Percentiles rank a stretch among this genome's conserved stretches.
These are phyloP conservation scores for Agelastica alni DNA, from an alignment of 2,888 invertebrate species.

Conservation along the genomic window DNA sequence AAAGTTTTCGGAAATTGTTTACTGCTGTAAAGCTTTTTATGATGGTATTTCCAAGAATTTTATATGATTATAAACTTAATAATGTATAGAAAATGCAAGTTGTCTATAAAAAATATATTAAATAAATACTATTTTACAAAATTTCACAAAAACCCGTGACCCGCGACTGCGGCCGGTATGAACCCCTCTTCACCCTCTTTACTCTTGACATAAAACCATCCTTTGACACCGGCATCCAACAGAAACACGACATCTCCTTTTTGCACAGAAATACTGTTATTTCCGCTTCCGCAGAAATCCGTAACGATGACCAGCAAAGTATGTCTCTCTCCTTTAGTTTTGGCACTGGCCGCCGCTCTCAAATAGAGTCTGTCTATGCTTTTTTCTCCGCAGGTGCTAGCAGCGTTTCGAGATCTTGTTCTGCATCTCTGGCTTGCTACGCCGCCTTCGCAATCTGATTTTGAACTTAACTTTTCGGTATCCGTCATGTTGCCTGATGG, in stretches of 20 bases:
- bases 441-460: conserved; percentile 71
- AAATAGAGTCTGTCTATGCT: conserved; percentile 75
- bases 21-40: too few relatives aligned
- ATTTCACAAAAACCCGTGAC: conserved; percentile 73
- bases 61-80: too few relatives aligned
- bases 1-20: too few relatives aligned
- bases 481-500: conserved; percentile 83
- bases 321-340: conserved; percentile 57
- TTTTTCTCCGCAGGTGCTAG: conserved; percentile 66
- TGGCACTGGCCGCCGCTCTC: conserved; percentile 63
- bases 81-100: too few relatives aligned
- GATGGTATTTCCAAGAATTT: too few relatives aligned
- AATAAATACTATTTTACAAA: conserved; percentile 40
- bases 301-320: conserved; percentile 72
- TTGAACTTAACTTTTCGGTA: conserved; percentile 68
- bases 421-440: conserved; percentile 51
- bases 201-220: conserved; percentile 79
- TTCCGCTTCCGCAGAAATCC: conserved; percentile 67
- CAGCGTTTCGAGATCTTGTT: conserved; percentile 45
- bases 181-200: conserved; percentile 74
- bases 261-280: conserved; percentile 65
- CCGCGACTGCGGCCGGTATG: conserved; percentile 77
- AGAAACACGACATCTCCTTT: conserved; percentile 79
- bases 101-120: too few relatives aligned
- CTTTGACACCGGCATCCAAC: conserved; percentile 61